Conservation (phyloP, 1,140 invertebrate genomes). For the Drosophila dunni region DNA sequence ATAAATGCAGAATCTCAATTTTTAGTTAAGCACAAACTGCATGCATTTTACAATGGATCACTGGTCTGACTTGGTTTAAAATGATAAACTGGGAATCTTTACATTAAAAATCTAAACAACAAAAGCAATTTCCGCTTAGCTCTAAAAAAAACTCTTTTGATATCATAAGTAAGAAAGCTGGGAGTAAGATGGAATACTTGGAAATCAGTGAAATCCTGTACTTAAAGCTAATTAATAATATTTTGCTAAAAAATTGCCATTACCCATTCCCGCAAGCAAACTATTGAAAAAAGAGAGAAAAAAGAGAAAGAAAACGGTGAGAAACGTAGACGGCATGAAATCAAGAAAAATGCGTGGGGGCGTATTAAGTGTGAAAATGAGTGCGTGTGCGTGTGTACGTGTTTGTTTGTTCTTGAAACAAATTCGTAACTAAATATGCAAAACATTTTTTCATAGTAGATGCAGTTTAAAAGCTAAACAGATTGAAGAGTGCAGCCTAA, state of each 20-base stretch:
- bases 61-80: neutral
- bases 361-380: neutral
- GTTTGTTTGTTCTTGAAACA: neutral
- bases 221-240: constrained; percentile 27
- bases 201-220: constrained; percentile 6
- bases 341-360: constrained; percentile 30
- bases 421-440: constrained; percentile 20
- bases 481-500: constrained; percentile 19
- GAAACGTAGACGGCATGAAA: constrained; percentile 44
- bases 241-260: constrained; percentile 61
- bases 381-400: neutral
- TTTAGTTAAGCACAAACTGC: neutral
- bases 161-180: neutral
- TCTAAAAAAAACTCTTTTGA: neutral
- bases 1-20: neutral
- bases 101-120: neutral
- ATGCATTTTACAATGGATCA: neutral
- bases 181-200: neutral
- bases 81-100: neutral
- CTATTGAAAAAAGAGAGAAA: constrained; percentile 63
- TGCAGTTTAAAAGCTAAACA: constrained; percentile 14
- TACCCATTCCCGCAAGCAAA: constrained; percentile 77
- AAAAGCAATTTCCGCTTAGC: neutral
- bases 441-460: constrained; percentile 6
- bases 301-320: constrained; percentile 52